A percentile compares a stretch with the other conserved stretches of the same genome.
phyloP scores from a whole-genome alignment of 2,113 vertebrate genomes.

The Pseudorectes ferrugineus region DNA sequence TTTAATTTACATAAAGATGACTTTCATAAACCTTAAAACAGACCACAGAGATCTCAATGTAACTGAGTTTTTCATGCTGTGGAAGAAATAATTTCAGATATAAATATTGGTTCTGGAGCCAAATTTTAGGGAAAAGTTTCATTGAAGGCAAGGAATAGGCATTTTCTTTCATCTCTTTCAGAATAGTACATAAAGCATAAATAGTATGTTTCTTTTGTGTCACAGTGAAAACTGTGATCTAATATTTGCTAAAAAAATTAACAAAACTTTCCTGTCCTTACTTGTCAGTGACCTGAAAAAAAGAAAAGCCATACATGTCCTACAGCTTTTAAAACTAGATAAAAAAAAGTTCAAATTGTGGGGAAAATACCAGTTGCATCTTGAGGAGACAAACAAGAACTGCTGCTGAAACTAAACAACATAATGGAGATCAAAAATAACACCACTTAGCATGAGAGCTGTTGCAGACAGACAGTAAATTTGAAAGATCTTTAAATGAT shows the following conservation, averaged over 20 bases:
- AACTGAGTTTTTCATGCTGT: neutral
- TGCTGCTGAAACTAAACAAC: neutral
- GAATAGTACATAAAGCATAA: neutral
- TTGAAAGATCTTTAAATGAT: neutral
- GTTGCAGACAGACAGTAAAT: neutral
- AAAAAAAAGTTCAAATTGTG: neutral
- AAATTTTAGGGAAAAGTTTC: neutral
- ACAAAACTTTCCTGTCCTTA: neutral
- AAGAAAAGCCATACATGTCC: neutral
- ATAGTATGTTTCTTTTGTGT: neutral
- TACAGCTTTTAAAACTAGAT: neutral
- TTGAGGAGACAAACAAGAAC: neutral
- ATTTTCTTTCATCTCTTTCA: neutral
- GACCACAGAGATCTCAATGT: neutral
- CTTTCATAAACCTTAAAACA: neutral
- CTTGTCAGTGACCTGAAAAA: neutral
- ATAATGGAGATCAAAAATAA: neutral
- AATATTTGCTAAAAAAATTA: neutral
- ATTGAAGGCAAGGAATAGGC: neutral
- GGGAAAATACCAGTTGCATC: neutral
- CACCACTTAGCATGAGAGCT: neutral
- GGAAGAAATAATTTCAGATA: neutral
- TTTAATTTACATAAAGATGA: neutral
- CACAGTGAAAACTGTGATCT: neutral
- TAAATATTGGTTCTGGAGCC: neutral